Conservation (phyloP, 2,888 invertebrate species). For the Meghimatium bilineatum region DNA sequence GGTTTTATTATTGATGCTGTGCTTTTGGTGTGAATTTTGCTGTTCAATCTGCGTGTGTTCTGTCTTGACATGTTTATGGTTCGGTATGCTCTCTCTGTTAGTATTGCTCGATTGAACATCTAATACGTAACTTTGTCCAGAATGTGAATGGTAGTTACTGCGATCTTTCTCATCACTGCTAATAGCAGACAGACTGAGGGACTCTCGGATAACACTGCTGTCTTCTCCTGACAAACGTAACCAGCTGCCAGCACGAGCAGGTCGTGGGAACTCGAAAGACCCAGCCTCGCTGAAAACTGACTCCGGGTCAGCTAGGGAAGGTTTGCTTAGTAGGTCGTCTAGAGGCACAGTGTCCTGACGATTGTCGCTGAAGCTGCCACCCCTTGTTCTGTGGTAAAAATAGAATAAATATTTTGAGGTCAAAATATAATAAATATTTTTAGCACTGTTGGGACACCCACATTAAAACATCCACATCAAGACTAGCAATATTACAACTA, state of each 20-base stretch:
- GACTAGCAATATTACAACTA: too few relatives aligned
- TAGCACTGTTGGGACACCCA: too few relatives aligned
- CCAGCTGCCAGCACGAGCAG: slow-evolving; percentile 6
- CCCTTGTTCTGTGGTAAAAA: too few relatives aligned
- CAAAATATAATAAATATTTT: too few relatives aligned
- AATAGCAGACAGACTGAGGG: not conserved
- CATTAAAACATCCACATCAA: too few relatives aligned
- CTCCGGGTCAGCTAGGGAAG: slow-evolving; percentile 40
- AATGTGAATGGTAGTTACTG: not conserved
- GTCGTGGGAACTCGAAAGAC: not conserved
- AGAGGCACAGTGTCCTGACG: slow-evolving; percentile 30
- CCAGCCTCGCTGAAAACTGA: slow-evolving; percentile 45
- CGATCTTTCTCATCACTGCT: not conserved
- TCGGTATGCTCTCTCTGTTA: not conserved
- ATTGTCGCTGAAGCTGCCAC: not conserved
- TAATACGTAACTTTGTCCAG: not conserved
- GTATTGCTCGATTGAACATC: not conserved
- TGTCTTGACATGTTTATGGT: not conserved
- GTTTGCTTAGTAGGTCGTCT: slow-evolving; percentile 42
- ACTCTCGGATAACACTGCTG: not conserved
- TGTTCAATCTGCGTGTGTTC: not conserved
- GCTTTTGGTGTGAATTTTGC: too few relatives aligned
- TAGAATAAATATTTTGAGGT: too few relatives aligned
- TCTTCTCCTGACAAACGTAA: not conserved
- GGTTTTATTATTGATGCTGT: not conserved